A percentile compares a stretch with the other conserved stretches of the same genome.
These are phyloP conservation scores for Hesperia comma DNA, from an alignment of 2,888 invertebrate genomes.

Conservation along the genomic window DNA sequence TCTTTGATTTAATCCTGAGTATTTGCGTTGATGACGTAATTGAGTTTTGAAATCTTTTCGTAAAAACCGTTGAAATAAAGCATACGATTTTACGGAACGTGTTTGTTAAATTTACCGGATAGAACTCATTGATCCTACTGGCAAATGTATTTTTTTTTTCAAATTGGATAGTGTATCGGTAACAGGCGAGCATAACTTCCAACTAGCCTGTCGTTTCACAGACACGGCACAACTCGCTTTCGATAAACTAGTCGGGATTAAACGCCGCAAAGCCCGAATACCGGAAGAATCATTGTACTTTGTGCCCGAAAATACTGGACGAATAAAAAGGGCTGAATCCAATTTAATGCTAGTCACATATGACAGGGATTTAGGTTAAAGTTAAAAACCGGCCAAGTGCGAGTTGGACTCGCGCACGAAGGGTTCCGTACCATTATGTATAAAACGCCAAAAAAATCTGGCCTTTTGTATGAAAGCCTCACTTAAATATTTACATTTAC, in stretches of 20 bases:
- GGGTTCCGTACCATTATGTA: no score
- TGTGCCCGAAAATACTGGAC: slow-evolving; percentile 30
- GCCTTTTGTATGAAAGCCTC: no score
- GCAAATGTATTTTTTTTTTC: slow-evolving; percentile 11
- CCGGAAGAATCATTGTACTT: slow-evolving; percentile 35
- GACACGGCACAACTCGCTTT: slow-evolving; percentile 36
- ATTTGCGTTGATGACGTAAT: no score
- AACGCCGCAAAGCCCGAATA: slow-evolving; percentile 42
- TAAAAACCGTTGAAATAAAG: not conserved
- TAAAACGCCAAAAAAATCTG: no score
- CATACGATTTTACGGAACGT: not conserved
- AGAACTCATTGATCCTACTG: not conserved
- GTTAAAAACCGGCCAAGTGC: no score
- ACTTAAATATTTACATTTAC: no score
- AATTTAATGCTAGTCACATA: not conserved
- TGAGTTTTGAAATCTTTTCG: no score
- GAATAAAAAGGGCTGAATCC: slow-evolving; percentile 10
- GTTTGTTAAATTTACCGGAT: not conserved
- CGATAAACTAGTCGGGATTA: slow-evolving; percentile 49
- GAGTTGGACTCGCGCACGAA: no score
- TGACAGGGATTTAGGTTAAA: not conserved
- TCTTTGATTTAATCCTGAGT: no score
- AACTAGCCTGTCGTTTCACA: slow-evolving; percentile 29
- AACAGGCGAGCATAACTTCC: slow-evolving; percentile 27
- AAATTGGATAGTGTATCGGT: slow-evolving; percentile 12